phyloP scores from a whole-genome alignment of 35 echinoderm and acorn worm species.

The Hemicentrotus pulcherrimus region DNA sequence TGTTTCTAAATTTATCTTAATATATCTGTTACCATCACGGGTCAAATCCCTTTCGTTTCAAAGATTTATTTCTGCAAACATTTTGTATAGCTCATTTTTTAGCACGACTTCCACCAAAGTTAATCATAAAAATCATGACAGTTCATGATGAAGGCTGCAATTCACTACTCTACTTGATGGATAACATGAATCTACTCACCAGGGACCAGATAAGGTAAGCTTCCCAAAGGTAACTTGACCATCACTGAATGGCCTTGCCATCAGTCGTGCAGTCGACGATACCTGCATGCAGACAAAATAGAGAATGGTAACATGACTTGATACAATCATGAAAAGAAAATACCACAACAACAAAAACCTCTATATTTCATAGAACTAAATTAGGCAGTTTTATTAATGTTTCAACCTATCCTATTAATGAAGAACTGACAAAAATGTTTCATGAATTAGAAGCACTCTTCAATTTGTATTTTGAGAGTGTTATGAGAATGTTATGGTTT shows the following conservation, averaged over 20 bases:
- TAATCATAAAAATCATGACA: not conserved
- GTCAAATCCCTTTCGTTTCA: too few species aligned
- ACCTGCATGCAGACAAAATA: not conserved
- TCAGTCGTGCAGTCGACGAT: not conserved
- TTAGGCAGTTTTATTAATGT: too few species aligned
- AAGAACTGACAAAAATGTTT: too few species aligned
- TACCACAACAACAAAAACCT: too few species aligned
- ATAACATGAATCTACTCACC: conserved; percentile 16
- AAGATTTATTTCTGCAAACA: too few species aligned
- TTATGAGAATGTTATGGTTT: too few species aligned
- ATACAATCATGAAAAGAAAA: not conserved
- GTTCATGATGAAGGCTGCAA: not conserved
- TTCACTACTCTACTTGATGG: not conserved
- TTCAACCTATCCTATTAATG: too few species aligned
- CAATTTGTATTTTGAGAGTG: not conserved
- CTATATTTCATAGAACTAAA: too few species aligned
- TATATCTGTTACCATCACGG: too few species aligned
- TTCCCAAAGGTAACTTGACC: conserved; percentile 76
- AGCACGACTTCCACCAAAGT: too few species aligned
- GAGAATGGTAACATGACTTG: not conserved
- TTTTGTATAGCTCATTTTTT: too few species aligned
- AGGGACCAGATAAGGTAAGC: conserved; percentile 53
- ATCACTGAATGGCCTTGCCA: not conserved
- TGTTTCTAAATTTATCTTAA: too few species aligned
- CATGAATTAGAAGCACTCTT: not conserved